Evolutionary conservation across 1,140 invertebrate species (phyloP).

Genomic region (Plectus sambesii): DNA sequence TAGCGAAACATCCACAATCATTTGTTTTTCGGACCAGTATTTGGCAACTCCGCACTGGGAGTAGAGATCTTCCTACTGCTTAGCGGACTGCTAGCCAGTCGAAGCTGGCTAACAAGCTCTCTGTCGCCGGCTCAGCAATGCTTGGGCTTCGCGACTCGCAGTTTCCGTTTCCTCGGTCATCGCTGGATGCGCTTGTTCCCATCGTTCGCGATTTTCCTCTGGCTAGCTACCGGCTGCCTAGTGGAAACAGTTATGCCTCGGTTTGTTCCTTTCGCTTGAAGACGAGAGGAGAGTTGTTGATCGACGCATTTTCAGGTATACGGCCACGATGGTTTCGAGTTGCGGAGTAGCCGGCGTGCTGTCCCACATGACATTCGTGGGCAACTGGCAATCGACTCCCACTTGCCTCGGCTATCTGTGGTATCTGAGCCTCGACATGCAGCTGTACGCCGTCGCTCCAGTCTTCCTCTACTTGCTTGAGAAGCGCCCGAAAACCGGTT

Average conservation of each 20-base stretch:
- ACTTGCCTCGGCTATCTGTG: constrained; percentile 44
- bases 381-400: constrained; percentile 35
- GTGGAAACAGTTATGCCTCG: constrained; percentile 27
- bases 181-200: constrained; percentile 33
- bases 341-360: constrained; percentile 29
- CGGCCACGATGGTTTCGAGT: constrained; percentile 34
- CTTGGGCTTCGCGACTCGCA: constrained; percentile 26
- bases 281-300: neutral
- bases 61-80: constrained; percentile 43
- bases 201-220: constrained; percentile 31
- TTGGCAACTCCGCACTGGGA: constrained; percentile 41
- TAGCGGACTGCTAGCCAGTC: constrained; percentile 35
- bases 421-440: constrained; percentile 42
- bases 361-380: constrained; percentile 32
- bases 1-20: constrained; percentile 33
- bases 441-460: constrained; percentile 39
- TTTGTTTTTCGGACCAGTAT: constrained; percentile 37
- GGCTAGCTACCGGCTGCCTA: constrained; percentile 31
- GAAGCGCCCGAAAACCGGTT: constrained; percentile 14
- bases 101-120: constrained; percentile 36
- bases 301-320: constrained; percentile 24
- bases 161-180: constrained; percentile 27
- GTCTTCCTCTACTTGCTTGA: constrained; percentile 33
- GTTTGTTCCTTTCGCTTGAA: constrained; percentile 21
- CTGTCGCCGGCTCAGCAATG: too few relatives aligned